Evolutionary conservation across 2,797 vertebrate genomes (phyloP).

Genomic region (Glyptemys insculpta): DNA sequence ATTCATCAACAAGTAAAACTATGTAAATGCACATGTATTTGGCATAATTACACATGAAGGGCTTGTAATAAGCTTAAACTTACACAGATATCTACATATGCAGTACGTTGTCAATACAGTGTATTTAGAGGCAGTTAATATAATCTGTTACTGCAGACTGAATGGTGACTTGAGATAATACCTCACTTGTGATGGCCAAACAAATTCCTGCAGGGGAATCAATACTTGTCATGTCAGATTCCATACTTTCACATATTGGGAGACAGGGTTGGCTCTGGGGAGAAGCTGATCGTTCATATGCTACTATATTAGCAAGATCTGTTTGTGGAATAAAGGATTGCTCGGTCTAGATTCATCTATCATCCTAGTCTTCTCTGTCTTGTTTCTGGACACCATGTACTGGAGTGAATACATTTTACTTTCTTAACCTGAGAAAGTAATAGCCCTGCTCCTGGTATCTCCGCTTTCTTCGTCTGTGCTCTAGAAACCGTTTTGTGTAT

Average conservation of each 20-base stretch:
- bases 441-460: background rate
- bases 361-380: constrained; percentile 12
- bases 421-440: background rate
- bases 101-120: background rate
- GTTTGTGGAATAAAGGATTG: background rate
- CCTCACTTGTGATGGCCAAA: constrained; percentile 30
- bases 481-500: background rate
- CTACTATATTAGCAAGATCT: constrained; percentile 27
- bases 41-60: background rate
- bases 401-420: background rate
- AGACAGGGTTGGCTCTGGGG: background rate
- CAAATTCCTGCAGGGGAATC: constrained; percentile 32
- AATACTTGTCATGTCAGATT: constrained; percentile 38
- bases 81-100: constrained; percentile 11
- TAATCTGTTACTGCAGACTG: constrained; percentile 19
- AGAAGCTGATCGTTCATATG: background rate
- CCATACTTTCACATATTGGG: background rate
- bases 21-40: background rate
- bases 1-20: background rate
- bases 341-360: constrained; percentile 17
- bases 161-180: constrained; percentile 43
- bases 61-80: background rate
- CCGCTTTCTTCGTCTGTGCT: background rate
- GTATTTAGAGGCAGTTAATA: constrained; percentile 32
- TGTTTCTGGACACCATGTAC: background rate